phyloP scores from a whole-genome alignment of 1,140 invertebrate genomes.

The Doryteuthis pealeii region DNA sequence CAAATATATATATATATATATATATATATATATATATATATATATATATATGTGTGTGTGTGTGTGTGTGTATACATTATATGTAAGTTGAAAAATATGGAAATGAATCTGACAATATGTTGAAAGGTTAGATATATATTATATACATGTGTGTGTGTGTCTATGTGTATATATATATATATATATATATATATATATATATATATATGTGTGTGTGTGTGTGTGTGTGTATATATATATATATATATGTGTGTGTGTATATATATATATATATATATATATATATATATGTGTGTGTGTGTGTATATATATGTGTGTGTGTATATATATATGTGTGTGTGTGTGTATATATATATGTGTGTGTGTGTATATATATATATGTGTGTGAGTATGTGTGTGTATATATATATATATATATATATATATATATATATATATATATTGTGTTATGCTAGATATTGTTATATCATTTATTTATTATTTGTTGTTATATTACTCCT shows the following conservation, averaged over 20 bases:
- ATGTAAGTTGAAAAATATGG: neutral
- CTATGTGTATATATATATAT: neutral
- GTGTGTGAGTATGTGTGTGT: too few species aligned
- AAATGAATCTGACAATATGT: neutral
- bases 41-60: neutral
- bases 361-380: neutral
- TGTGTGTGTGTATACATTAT: neutral
- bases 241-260: neutral
- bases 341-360: neutral
- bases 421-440: neutral
- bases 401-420: neutral
- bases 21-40: neutral
- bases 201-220: neutral
- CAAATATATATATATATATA: constrained; percentile 1
- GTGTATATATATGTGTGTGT: neutral
- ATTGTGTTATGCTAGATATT: too few species aligned
- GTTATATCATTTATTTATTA: too few species aligned
- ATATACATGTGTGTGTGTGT: neutral
- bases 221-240: neutral
- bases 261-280: neutral
- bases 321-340: neutral
- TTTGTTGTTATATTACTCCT: too few species aligned
- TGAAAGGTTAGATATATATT: neutral
- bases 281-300: neutral
- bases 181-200: constrained; percentile 1